Percentiles rank a stretch among this genome's conserved stretches.
phyloP scores from a whole-genome alignment of 2,888 invertebrate species.

The Diploptera punctata region DNA sequence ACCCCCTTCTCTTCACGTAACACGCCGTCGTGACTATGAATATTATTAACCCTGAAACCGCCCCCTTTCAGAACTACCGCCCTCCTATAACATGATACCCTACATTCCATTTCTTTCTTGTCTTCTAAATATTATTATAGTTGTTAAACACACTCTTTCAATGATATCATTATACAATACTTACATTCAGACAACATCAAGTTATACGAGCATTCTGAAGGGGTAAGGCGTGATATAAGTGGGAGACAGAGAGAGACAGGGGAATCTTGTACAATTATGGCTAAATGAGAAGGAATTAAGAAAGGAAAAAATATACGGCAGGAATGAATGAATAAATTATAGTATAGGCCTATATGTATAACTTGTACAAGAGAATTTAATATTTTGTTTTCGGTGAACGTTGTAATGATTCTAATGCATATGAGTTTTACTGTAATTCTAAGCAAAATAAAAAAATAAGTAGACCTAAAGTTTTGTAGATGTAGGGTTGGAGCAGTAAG shows the following conservation, averaged over 20 bases:
- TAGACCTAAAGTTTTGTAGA: no score
- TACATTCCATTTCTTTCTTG: neutral
- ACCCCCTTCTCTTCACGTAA: neutral
- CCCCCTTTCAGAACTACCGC: neutral
- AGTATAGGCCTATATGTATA: no score
- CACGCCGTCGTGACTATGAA: constrained; percentile 15
- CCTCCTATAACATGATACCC: neutral
- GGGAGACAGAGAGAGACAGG: neutral
- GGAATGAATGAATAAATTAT: no score
- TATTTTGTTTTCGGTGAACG: no score
- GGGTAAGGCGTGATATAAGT: neutral
- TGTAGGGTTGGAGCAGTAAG: no score
- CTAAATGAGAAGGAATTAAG: neutral
- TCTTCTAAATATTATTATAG: no score
- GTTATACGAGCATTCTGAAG: neutral
- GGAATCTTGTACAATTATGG: neutral
- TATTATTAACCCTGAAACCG: constrained; percentile 5
- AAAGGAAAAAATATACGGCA: neutral
- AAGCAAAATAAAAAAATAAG: no score
- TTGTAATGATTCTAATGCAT: no score
- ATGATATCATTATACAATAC: no score
- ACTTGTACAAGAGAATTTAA: no score
- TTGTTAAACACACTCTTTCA: no score
- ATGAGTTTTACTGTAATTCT: no score
- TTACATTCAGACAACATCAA: neutral